A percentile compares a stretch with the other conserved stretches of the same genome.
These are phyloP conservation scores for Athalia cordata DNA, from an alignment of 2,888 invertebrate genomes.

Conservation along the genomic window DNA sequence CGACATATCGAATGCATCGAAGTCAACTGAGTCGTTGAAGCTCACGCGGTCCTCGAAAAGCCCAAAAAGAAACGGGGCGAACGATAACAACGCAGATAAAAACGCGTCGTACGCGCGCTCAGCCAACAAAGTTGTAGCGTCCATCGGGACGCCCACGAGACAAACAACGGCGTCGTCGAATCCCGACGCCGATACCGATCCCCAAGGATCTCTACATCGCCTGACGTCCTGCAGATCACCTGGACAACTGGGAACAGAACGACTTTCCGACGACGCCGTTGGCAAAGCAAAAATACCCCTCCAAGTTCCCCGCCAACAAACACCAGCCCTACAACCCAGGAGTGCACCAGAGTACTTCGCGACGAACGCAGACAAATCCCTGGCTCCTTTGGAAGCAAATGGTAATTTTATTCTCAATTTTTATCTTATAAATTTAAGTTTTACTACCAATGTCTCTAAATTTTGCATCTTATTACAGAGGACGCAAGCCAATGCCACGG, in stretches of 20 bases:
- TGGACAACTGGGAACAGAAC: neutral
- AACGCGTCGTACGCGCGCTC: slow-evolving; percentile 42
- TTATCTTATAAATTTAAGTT: neutral
- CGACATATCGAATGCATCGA: slow-evolving; percentile 16
- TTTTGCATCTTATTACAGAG: slow-evolving; percentile 12
- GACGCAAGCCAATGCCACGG: slow-evolving; percentile 26
- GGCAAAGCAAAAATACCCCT: neutral
- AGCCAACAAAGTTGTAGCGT: slow-evolving; percentile 49
- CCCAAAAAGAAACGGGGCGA: slow-evolving; percentile 32
- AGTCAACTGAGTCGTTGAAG: slow-evolving; percentile 30
- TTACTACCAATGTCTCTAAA: neutral
- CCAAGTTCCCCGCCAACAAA: slow-evolving; percentile 14
- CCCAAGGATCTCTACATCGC: slow-evolving; percentile 47
- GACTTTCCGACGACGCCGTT: neutral
- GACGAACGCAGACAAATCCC: neutral
- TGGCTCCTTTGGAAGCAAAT: slow-evolving; percentile 10
- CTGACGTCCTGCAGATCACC: slow-evolving; percentile 48
- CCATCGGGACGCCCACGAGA: slow-evolving; percentile 67
- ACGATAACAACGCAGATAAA: slow-evolving; percentile 4
- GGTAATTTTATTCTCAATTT: neutral
- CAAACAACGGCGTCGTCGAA: slow-evolving; percentile 61
- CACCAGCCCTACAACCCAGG: slow-evolving; percentile 7
- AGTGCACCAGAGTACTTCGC: neutral
- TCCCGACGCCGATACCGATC: slow-evolving; percentile 52
- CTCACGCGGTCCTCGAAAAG: slow-evolving; percentile 12